A percentile compares a stretch with the other conserved stretches of the same genome.
phyloP scores from a whole-genome alignment of 2,797 vertebrate species.

The Sebastolobus alascanus region DNA sequence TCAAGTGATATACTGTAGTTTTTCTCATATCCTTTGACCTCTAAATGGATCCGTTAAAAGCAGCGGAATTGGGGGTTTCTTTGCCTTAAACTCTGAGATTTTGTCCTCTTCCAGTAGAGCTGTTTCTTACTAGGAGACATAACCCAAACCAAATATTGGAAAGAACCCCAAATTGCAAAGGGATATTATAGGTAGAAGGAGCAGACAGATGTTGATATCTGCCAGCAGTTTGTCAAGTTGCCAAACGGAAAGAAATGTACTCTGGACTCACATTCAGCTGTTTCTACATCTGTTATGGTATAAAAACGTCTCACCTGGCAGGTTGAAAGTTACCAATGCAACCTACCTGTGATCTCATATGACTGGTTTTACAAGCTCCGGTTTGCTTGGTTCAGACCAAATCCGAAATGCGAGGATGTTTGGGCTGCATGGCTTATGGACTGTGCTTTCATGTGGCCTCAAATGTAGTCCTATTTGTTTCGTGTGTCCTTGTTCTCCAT shows the following conservation, averaged over 20 bases:
- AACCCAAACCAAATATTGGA: background rate
- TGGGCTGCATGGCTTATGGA: slow-evolving; percentile 73
- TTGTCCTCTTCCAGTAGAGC: background rate
- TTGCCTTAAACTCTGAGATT: too few species aligned
- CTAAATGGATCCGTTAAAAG: background rate
- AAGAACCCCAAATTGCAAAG: background rate
- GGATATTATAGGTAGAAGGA: background rate
- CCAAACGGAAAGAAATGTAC: background rate
- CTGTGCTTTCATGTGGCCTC: slow-evolving; percentile 59
- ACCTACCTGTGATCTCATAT: background rate
- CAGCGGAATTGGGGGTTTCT: background rate
- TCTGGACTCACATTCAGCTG: background rate
- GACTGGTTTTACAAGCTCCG: background rate
- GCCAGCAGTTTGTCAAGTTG: background rate
- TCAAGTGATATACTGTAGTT: background rate
- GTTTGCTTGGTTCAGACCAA: background rate
- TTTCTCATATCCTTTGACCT: background rate
- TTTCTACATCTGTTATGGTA: background rate
- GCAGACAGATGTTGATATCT: slow-evolving; percentile 1
- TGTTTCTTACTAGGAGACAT: background rate
- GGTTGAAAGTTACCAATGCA: background rate
- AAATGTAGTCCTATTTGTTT: slow-evolving; percentile 34
- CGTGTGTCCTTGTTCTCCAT: slow-evolving; percentile 40
- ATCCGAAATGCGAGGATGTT: background rate
- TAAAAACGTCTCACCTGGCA: background rate